phyloP scores from a whole-genome alignment of 2,888 invertebrate genomes.

The Tipula vernalis region DNA sequence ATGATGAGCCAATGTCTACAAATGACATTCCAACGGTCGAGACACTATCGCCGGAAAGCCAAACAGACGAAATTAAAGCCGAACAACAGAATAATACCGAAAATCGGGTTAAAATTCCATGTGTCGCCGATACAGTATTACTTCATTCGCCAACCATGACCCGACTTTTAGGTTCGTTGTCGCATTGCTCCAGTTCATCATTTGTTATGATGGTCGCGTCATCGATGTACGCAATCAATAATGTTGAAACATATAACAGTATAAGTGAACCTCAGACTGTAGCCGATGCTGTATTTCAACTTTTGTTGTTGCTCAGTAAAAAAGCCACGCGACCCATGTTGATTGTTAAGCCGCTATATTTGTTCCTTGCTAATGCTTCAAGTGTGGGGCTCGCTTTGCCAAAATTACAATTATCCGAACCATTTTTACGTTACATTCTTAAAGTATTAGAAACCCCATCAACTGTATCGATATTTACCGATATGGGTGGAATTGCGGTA shows the following conservation, averaged over 20 bases:
- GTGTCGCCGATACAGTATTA: conserved; percentile 63
- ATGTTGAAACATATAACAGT: conserved; percentile 26
- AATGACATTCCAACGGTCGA: conserved; percentile 17
- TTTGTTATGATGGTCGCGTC: conserved; percentile 52
- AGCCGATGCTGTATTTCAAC: conserved; percentile 77
- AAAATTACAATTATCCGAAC: conserved; percentile 59
- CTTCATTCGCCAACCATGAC: conserved; percentile 73
- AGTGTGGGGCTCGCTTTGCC: conserved; percentile 30
- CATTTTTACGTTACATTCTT: conserved; percentile 70
- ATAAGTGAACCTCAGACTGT: conserved; percentile 58
- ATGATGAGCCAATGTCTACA: conserved; percentile 34
- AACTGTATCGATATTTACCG: conserved; percentile 60
- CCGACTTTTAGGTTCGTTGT: conserved; percentile 65
- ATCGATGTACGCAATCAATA: conserved; percentile 30
- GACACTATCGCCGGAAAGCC: conserved; percentile 34
- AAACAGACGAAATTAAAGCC: conserved; percentile 80
- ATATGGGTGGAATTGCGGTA: conserved; percentile 61
- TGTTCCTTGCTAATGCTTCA: conserved; percentile 23
- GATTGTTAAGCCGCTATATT: conserved; percentile 58
- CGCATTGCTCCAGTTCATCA: conserved; percentile 59
- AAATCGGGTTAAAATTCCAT: conserved; percentile 44
- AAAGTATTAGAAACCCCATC: conserved; percentile 66
- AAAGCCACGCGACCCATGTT: conserved; percentile 62
- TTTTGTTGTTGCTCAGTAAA: conserved; percentile 62
- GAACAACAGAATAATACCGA: conserved; percentile 41